phyloP scores from a whole-genome alignment of 2,113 vertebrate genomes.

The Ceratotherium simum region DNA sequence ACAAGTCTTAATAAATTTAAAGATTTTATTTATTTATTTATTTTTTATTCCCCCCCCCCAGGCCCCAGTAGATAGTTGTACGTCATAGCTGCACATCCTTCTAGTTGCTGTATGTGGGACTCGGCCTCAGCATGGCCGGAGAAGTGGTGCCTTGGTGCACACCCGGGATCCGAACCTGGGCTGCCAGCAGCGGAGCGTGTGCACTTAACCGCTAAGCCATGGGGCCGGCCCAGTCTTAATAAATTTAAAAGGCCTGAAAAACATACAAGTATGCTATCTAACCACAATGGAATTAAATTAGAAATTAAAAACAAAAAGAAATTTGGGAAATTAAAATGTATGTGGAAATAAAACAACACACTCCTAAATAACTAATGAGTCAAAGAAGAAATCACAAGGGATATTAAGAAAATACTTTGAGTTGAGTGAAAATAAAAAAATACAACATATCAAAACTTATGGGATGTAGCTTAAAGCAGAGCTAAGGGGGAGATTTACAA shows the following conservation, averaged over 20 bases:
- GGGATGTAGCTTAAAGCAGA: neutral
- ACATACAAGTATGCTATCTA: neutral
- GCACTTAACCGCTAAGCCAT: too few relatives aligned
- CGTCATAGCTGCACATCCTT: too few relatives aligned
- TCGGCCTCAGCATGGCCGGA: too few relatives aligned
- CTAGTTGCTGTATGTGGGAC: too few relatives aligned
- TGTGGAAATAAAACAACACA: slow-evolving; percentile 15
- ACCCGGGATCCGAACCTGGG: too few relatives aligned
- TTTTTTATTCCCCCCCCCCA: too few relatives aligned
- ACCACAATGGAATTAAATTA: slow-evolving; percentile 21
- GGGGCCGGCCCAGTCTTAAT: neutral
- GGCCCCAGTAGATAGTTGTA: too few relatives aligned
- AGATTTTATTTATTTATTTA: too few relatives aligned
- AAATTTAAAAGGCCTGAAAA: neutral
- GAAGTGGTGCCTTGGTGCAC: too few relatives aligned
- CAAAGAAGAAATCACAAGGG: slow-evolving; percentile 34
- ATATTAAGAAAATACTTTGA: neutral
- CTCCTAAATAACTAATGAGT: neutral
- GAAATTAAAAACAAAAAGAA: neutral
- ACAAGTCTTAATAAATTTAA: neutral
- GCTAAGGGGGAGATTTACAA: neutral
- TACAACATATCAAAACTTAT: neutral
- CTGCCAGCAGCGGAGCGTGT: too few relatives aligned
- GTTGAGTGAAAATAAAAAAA: slow-evolving; percentile 1
- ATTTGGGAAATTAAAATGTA: neutral